A percentile compares a stretch with the other conserved stretches of the same genome.
Evolutionary conservation across 2,797 vertebrate species (phyloP).

Genomic region (Lemur catta): DNA sequence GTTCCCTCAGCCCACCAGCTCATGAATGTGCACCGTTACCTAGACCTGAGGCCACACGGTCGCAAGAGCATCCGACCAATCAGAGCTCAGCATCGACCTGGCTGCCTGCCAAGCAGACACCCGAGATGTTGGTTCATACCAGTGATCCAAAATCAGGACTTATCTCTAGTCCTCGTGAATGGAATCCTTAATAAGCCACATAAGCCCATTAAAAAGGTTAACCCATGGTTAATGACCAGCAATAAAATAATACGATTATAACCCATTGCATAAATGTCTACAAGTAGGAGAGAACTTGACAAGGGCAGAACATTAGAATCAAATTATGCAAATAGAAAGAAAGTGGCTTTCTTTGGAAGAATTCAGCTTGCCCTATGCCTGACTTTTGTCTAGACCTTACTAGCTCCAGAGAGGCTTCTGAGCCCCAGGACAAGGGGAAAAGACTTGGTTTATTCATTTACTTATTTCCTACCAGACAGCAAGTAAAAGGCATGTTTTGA

Average conservation of each 20-base stretch:
- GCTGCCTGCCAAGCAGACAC: not conserved
- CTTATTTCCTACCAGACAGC: constrained; percentile 21
- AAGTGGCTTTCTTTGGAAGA: constrained; percentile 8
- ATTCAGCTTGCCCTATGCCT: not conserved
- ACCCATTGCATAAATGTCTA: constrained; percentile 34
- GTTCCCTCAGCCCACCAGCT: not conserved
- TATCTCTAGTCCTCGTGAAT: not conserved
- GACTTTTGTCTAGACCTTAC: not conserved
- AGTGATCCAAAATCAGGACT: not conserved
- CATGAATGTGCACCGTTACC: not conserved
- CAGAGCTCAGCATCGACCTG: not conserved
- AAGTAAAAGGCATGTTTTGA: not conserved
- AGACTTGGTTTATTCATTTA: not conserved
- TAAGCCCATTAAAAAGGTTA: constrained; percentile 38
- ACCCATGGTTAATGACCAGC: constrained; percentile 34
- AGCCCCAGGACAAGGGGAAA: not conserved
- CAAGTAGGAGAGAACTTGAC: constrained; percentile 38
- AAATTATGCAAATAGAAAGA: constrained; percentile 22
- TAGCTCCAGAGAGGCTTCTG: not conserved
- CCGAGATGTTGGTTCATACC: not conserved
- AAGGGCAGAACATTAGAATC: constrained; percentile 46
- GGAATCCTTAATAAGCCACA: constrained; percentile 45
- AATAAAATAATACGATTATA: constrained; percentile 57
- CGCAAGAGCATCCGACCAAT: not conserved
- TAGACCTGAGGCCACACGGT: not conserved